A percentile compares a stretch with the other conserved stretches of the same genome.
Evolutionary conservation across 1,140 invertebrate genomes (phyloP).

Genomic region (Eueides isabella): DNA sequence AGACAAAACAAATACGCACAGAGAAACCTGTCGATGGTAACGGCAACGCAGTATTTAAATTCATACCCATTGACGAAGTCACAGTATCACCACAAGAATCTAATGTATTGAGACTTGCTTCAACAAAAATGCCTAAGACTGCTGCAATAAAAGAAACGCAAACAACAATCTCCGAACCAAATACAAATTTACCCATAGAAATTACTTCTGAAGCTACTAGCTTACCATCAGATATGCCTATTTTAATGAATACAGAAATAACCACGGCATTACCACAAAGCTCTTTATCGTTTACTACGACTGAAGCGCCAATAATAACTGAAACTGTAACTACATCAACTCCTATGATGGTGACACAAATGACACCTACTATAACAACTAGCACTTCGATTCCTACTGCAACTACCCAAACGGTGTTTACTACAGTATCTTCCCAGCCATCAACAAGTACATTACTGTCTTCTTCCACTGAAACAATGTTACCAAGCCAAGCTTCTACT

Average conservation of each 20-base stretch:
- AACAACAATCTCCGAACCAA: slow-evolving; percentile 54
- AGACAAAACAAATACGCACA: slow-evolving; percentile 81
- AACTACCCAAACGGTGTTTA: slow-evolving; percentile 28
- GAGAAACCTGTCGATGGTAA: slow-evolving; percentile 73
- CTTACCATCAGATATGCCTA: not conserved
- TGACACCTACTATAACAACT: slow-evolving; percentile 29
- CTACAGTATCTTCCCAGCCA: slow-evolving; percentile 34
- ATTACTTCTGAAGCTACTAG: slow-evolving; percentile 22
- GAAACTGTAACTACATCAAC: slow-evolving; percentile 28
- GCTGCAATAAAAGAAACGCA: slow-evolving; percentile 48
- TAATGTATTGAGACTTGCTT: slow-evolving; percentile 75
- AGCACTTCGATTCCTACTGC: slow-evolving; percentile 23
- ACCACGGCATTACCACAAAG: slow-evolving; percentile 31
- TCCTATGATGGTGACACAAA: not conserved
- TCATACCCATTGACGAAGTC: slow-evolving; percentile 79
- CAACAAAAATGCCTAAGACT: slow-evolving; percentile 57
- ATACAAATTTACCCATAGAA: slow-evolving; percentile 49
- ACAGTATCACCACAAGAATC: slow-evolving; percentile 64
- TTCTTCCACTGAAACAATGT: slow-evolving; percentile 40
- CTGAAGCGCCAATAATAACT: slow-evolving; percentile 27
- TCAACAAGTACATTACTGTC: slow-evolving; percentile 41
- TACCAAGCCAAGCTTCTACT: slow-evolving; percentile 20
- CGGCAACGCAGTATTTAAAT: slow-evolving; percentile 75
- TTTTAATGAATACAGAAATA: slow-evolving; percentile 21
- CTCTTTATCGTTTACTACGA: slow-evolving; percentile 34